Base-by-base conservation (phyloP, 2,888 invertebrate species). In the Pandemis heparana region DNA sequence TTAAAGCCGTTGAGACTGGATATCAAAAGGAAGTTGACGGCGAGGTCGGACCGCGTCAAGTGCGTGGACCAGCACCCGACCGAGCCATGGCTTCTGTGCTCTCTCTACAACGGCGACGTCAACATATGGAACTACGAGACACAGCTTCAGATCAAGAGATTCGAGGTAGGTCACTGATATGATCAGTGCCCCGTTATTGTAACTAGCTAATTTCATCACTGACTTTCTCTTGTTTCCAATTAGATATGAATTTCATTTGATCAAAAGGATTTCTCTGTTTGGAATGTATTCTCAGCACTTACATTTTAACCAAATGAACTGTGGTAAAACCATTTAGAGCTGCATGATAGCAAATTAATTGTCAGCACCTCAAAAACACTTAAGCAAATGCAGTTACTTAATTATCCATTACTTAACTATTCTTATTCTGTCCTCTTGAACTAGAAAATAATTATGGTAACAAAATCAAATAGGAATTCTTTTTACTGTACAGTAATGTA, bases 41-140 rank as follows among this genome's bases (percentile, higher is more conserved):
- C 99, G 70, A 96, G 99, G 79, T 99, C 99, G 9, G 99, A 99
- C 92, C 96, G 99, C 80, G 99, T 99, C 67, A 99, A 99, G 95
- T 98, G 98, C 89, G 98, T 99, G 12, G 99, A 99, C 91, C 96
- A 99, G 80, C 99, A 99, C 91, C 99, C 99, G 0, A 96, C 97
- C 56, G 99, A 99, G 89, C 99, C 99, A 79, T 99, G 99, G 99
- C 98, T 99, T 96, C 95, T 99, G 69, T 99, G 99, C 83, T 98
- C 99, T 53, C 95, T 99, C 46, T 99, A 99, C 95, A 99, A 99
- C 94, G 99, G 99, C 81, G 98, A 99, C 94, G 99, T 99, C 82
- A 99, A 99, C 95, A 98, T 99, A 85, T 99, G 99, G 99, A 99
- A 99, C 90, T 97, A 98, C 94, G 99, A 99, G 89, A 98, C 97